Base-by-base conservation (phyloP, 2,113 vertebrate species). In the Carlito syrichta region DNA sequence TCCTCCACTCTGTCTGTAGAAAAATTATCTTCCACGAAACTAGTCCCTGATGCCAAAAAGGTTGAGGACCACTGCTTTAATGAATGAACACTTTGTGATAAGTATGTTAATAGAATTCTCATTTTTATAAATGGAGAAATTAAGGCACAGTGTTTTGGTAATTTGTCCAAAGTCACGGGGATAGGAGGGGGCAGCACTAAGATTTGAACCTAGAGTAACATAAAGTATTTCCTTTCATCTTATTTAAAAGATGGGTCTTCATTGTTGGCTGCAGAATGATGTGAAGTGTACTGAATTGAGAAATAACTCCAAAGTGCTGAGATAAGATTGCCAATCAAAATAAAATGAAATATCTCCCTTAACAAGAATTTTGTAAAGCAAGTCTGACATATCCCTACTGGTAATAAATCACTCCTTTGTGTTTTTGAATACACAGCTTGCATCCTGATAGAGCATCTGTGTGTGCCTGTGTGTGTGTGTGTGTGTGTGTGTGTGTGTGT, bases 251-350 rank as follows among this genome's bases (percentile, higher is more conserved):
- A 27, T 38, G 6, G 25, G 14, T 90, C 40, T 84, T 89, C 77
- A 71, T 69, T 22, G 8, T 22, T 95, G 56, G 54, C 32, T 89
- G 17, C 10, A 83, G 35, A 89, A 93, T 79, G 40, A 50, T 56
- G 20, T 58, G 40, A 79, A 92, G 27, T 45, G 43, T 66, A 92
- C 12, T 56, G 13, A 90, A 77, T 74, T 85, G 94, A 90, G 76
- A 94, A 91, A 93, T 88, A 89, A 86, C 19, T 52, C 19, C 43
- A 63, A 91, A 69, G 35, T 69, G 60, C 87, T 89, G 74, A 89
- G 40, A 66, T 89, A 76, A 92, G 22, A 76, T 73, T 96, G 52
- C 52, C 50, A 58, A 62, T 91, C 38, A 89, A 96, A 97, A 85
- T 89, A 78, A 86, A 89, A 81, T 48, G 68, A 77, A 83, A 95